Evolutionary conservation across 2,797 vertebrate genomes (phyloP).

Genomic region (Melopsittacus undulatus): DNA sequence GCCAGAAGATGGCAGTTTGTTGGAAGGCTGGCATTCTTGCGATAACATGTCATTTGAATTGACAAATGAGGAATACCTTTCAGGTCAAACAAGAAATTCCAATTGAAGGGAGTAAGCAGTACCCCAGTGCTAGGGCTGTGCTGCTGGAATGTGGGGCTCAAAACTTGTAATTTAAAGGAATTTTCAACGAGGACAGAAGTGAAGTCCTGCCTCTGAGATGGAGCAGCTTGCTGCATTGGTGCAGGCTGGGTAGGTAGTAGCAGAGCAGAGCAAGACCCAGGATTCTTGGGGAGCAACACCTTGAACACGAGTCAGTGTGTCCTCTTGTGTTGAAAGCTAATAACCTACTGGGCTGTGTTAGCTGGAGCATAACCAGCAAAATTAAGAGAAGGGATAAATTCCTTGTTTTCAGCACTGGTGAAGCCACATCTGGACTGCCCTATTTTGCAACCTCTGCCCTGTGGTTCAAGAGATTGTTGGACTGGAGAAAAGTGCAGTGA

Average conservation of each 20-base stretch:
- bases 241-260: neutral
- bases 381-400: neutral
- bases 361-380: neutral
- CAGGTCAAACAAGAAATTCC: neutral
- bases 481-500: neutral
- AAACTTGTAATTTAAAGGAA: neutral
- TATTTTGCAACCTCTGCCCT: neutral
- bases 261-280: neutral
- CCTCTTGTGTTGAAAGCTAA: neutral
- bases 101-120: neutral
- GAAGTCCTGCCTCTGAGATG: neutral
- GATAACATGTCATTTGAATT: neutral
- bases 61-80: neutral
- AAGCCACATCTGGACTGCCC: neutral
- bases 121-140: neutral
- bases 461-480: neutral
- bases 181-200: neutral
- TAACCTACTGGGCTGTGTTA: neutral
- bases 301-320: accelerated
- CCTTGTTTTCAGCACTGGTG: neutral
- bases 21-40: neutral
- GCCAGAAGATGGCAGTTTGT: neutral
- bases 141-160: neutral
- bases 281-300: accelerated
- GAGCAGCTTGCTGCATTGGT: neutral